A percentile compares a stretch with the other conserved stretches of the same genome.
phyloP scores from a whole-genome alignment of 2,888 invertebrate genomes.

The Hedychridium roseum region DNA sequence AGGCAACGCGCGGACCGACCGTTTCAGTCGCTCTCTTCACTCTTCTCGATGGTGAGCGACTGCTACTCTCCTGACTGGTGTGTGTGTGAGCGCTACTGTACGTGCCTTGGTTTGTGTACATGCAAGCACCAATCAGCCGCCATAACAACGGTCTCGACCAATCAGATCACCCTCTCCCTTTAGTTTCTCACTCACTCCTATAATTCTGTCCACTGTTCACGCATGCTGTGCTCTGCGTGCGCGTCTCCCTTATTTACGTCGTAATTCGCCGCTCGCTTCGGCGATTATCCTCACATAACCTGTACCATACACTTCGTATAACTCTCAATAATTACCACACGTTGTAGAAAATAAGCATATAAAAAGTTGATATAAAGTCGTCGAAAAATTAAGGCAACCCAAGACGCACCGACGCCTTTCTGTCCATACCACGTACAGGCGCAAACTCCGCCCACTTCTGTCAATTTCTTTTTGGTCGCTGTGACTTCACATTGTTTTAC shows the following conservation, averaged over 20 bases:
- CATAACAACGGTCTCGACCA: constrained; percentile 47
- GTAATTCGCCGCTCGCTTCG: constrained; percentile 15
- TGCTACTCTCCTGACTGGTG: constrained; percentile 32
- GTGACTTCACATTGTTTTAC: no score
- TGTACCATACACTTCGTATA: no score
- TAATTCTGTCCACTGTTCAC: constrained; percentile 9
- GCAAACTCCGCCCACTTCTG: constrained; percentile 40
- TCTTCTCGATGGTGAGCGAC: constrained; percentile 49
- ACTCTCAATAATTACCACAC: no score
- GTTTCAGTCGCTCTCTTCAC: constrained; percentile 53
- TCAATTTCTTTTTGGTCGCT: constrained; percentile 18
- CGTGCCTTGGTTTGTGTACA: constrained; percentile 20
- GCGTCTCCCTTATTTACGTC: constrained; percentile 35
- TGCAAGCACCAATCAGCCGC: constrained; percentile 47
- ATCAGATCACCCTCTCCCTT: constrained; percentile 33
- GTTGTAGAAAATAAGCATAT: no score
- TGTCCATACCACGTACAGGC: constrained; percentile 21
- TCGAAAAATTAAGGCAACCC: no score
- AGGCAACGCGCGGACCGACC: constrained; percentile 57
- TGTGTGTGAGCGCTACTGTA: constrained; percentile 32
- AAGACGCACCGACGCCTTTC: constrained; percentile 19
- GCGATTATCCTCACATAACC: constrained; percentile 14
- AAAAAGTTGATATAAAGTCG: no score
- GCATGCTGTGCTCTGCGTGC: constrained; percentile 25
- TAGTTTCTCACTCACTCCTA: neutral